Percentiles rank a stretch among this genome's conserved stretches.
Evolutionary conservation across 2,113 vertebrate species (phyloP).

Genomic region (Muntiacus muntjak): DNA sequence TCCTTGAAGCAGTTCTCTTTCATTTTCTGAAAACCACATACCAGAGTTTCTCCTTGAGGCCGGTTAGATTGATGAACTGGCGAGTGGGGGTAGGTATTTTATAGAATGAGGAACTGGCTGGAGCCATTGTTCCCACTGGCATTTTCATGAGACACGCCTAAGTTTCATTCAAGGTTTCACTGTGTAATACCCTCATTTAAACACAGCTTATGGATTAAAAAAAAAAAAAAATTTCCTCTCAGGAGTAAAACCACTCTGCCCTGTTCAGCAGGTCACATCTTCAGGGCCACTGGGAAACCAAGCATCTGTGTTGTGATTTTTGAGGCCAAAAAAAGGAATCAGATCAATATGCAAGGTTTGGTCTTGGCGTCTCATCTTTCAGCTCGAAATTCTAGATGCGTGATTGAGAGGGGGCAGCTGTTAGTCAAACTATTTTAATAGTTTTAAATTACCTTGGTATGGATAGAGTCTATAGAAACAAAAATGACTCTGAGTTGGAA

Average conservation of each 20-base stretch:
- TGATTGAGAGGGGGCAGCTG: neutral
- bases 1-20: constrained; percentile 45
- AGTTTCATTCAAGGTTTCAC: neutral
- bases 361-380: neutral
- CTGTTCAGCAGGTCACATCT: neutral
- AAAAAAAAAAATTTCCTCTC: neutral
- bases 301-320: neutral
- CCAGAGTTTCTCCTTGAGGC: neutral
- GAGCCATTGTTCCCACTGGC: neutral
- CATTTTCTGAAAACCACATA: constrained; percentile 49
- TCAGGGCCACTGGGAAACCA: neutral
- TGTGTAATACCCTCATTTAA: neutral
- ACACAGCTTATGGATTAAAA: neutral
- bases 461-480: neutral
- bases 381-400: neutral
- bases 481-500: neutral
- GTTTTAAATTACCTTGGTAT: neutral
- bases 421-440: neutral
- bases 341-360: neutral
- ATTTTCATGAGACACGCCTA: neutral
- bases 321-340: neutral
- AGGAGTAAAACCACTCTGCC: neutral
- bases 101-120: neutral
- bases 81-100: neutral
- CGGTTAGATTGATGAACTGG: constrained; percentile 31